These are phyloP conservation scores for Paradisaea rubra DNA, from an alignment of 2,113 vertebrate species.

Conservation along the genomic window DNA sequence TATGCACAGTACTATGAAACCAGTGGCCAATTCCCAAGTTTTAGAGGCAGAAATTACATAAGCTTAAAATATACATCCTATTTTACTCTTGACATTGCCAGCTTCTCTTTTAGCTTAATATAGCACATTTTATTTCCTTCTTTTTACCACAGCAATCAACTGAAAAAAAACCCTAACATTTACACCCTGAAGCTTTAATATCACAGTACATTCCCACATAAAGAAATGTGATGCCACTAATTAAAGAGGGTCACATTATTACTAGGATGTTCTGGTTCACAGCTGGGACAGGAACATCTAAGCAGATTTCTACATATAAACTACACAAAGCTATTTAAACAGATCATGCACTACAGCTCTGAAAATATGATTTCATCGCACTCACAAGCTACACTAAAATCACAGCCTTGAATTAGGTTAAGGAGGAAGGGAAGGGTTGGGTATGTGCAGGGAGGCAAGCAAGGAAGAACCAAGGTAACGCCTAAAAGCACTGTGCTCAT, in stretches of 20 bases:
- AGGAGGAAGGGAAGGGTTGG: not conserved
- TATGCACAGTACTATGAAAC: not conserved
- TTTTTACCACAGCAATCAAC: not conserved
- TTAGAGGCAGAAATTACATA: not conserved
- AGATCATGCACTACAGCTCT: not conserved
- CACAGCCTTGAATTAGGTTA: not conserved
- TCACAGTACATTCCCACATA: constrained; percentile 33
- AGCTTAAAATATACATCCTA: not conserved
- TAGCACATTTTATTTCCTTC: not conserved
- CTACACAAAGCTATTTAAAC: not conserved
- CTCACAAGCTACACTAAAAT: not conserved
- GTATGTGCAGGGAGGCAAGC: not conserved
- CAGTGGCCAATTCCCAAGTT: not conserved
- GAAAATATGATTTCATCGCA: not conserved
- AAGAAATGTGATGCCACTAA: constrained; percentile 7
- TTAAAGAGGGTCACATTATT: not conserved
- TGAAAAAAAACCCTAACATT: not conserved
- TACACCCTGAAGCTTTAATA: constrained; percentile 48
- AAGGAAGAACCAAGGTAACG: not conserved
- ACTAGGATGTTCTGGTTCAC: not conserved
- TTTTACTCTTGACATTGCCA: not conserved
- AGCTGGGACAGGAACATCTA: not conserved
- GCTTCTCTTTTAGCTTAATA: constrained; percentile 50
- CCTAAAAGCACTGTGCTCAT: not conserved
- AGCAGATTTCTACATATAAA: not conserved